Percentiles rank a stretch among this genome's conserved stretches.
These are phyloP conservation scores for Halcyon chelicuti DNA, from an alignment of 2,797 vertebrate species.

Conservation along the genomic window DNA sequence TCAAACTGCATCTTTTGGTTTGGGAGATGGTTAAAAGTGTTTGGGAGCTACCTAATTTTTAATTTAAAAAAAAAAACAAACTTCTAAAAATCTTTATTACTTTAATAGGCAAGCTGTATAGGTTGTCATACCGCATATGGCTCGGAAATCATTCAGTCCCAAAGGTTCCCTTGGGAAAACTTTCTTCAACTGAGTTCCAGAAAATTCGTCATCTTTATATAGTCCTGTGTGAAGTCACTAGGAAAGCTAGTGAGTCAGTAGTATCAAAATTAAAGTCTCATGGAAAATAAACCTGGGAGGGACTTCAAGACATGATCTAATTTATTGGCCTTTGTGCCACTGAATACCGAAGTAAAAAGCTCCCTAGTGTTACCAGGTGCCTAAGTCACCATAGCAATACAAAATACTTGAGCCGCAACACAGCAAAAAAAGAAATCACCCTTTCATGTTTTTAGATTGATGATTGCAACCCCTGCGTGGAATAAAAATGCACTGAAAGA, in stretches of 20 bases:
- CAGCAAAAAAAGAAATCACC: background rate
- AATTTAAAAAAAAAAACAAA: background rate
- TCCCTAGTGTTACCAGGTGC: background rate
- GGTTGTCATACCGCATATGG: background rate
- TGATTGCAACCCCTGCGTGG: background rate
- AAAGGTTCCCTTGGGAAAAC: background rate
- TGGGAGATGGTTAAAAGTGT: background rate
- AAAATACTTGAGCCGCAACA: constrained; percentile 8
- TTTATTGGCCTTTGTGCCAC: constrained; percentile 1
- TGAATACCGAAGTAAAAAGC: constrained; percentile 1
- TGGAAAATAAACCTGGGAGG: constrained; percentile 10
- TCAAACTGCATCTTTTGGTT: background rate
- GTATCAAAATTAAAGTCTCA: constrained; percentile 28
- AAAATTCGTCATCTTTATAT: background rate
- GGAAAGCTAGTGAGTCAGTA: constrained; percentile 13
- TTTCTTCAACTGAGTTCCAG: background rate
- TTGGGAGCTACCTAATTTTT: background rate
- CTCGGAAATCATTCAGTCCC: background rate
- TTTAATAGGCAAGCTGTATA: background rate
- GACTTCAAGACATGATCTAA: constrained; percentile 18
- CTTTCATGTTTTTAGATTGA: background rate
- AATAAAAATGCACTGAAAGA: constrained; percentile 17
- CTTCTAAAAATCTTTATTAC: background rate
- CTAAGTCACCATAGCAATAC: constrained; percentile 1
- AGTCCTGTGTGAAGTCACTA: background rate